Base-by-base conservation (phyloP, 2,113 vertebrate genomes). In the Chascanopsetta lugubris region DNA sequence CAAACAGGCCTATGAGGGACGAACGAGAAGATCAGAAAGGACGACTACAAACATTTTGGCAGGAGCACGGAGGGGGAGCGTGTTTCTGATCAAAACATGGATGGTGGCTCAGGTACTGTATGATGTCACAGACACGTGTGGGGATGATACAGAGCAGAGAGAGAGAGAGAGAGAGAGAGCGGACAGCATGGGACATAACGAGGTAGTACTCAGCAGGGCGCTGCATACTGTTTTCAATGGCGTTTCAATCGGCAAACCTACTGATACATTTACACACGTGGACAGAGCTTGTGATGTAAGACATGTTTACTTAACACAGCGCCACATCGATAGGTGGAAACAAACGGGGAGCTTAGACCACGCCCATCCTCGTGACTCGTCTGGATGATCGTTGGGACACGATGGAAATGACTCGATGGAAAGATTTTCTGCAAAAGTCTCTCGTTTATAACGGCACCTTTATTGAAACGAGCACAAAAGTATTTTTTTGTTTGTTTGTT, bases 141-240 rank as follows among this genome's bases (percentile, higher is more conserved):
- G 80, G 60, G 78, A 77, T 61, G 80, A 72, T 61, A 32, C 63
- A 71, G 79, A 82, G 75, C 64, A 75, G 69, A 77, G 70, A 45
- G 46, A 61, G 69, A 72, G 55, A 75, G 66, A 73, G 61, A 69
- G 81, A 86, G 69, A 74, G 81, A 80, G 66, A 79, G 80, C 55
- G n/a, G 86, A 87, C 84, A 75, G 75, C 59, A 79, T 79, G 76
- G n/a, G n/a, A n/a, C n/a, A 83, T 83, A 69, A 87, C 91, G 92
- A 92, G 91, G 91, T 90, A 90, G 91, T 84, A 90, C 89, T 85
- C 90, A 91, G 85, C 88, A 88, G 87, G 81, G 77, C 56, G 88
- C 87, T 93, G 89, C 89, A 81, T 90, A 87, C 87, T 88, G 69
- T 83, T 85, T 86, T 80, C 76, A 76, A 78, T 86, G 84, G 81